A percentile compares a stretch with the other conserved stretches of the same genome.
Conservation (phyloP, 2,888 invertebrate genomes). For the Campoplex capitator region DNA sequence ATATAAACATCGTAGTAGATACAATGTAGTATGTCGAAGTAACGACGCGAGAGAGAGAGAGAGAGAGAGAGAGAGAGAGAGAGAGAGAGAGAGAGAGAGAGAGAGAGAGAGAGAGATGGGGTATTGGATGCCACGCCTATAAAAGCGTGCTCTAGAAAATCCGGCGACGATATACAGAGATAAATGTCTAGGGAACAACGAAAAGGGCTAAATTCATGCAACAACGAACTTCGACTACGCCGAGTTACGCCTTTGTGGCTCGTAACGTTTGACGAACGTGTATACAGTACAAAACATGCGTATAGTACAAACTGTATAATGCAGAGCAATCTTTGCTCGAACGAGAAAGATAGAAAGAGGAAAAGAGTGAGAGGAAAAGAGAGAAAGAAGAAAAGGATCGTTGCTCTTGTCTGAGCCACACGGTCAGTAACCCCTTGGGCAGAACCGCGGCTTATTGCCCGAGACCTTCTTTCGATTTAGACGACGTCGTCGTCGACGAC, state of each 20-base stretch:
- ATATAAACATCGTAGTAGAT: conserved; percentile 28
- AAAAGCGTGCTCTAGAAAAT: conserved; percentile 67
- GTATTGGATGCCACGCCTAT: conserved; percentile 63
- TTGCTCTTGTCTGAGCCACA: conserved; percentile 56
- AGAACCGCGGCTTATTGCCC: conserved; percentile 42
- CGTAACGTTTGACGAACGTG: background rate
- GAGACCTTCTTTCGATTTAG: conserved; percentile 66
- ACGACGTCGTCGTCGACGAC: conserved; percentile 57
- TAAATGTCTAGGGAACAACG: conserved; percentile 7
- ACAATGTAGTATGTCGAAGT: conserved; percentile 50
- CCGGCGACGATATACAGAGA: conserved; percentile 47
- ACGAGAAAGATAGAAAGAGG: conserved; percentile 1
- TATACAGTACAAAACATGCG: conserved; percentile 46
- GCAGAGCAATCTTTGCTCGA: conserved; percentile 29
- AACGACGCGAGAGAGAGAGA: conserved; percentile 57
- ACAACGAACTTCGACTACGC: background rate
- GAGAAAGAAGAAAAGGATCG: conserved; percentile 39
- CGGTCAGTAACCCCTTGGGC: conserved; percentile 68
- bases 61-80: conserved; percentile 55
- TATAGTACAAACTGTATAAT: conserved; percentile 40
- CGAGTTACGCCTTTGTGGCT: conserved; percentile 21
- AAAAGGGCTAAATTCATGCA: background rate
- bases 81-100: conserved; percentile 49
- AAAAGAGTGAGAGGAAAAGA: conserved; percentile 27
- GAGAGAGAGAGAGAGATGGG: conserved; percentile 55